These are phyloP conservation scores for Apostichopus parvimensis DNA, from an alignment of 35 echinoderm and acorn worm species.

Conservation along the genomic window DNA sequence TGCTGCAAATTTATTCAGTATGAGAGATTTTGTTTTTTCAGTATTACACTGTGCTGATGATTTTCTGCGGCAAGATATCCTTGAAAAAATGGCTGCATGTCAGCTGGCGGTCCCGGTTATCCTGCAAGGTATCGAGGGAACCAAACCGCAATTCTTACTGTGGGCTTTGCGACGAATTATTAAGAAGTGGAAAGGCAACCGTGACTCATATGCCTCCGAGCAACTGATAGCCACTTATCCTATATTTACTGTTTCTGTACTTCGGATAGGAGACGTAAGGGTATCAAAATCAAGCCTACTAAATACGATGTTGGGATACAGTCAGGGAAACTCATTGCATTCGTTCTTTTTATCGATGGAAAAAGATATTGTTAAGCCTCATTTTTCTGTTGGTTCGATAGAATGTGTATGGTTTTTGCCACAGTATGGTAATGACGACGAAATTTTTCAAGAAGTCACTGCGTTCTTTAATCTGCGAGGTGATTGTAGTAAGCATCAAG, in stretches of 20 bases:
- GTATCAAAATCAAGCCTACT: slow-evolving; percentile 40
- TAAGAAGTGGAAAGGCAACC: slow-evolving; percentile 47
- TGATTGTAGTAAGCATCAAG: slow-evolving; percentile 28
- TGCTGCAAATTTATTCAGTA: slow-evolving; percentile 14
- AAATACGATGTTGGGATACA: slow-evolving; percentile 36
- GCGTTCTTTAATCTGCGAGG: slow-evolving; percentile 42
- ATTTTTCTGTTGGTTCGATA: slow-evolving; percentile 31
- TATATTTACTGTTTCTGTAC: slow-evolving; percentile 27
- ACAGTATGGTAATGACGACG: slow-evolving; percentile 32
- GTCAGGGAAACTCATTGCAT: slow-evolving; percentile 40
- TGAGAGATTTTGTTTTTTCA: slow-evolving; percentile 42
- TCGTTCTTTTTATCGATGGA: slow-evolving; percentile 33
- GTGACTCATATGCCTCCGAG: background rate
- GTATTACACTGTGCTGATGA: slow-evolving; percentile 42
- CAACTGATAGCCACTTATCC: slow-evolving; percentile 6
- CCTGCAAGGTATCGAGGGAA: slow-evolving; percentile 6
- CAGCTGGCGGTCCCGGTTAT: slow-evolving; percentile 45
- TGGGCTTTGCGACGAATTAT: slow-evolving; percentile 33
- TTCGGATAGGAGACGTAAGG: slow-evolving; percentile 27
- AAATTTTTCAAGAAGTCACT: slow-evolving; percentile 23
- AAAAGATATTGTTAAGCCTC: slow-evolving; percentile 31
- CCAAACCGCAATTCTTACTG: background rate
- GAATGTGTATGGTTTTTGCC: slow-evolving; percentile 44
- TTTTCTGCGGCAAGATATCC: slow-evolving; percentile 37
- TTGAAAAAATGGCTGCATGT: slow-evolving; percentile 50